Percentiles rank a stretch among this genome's conserved stretches.
Conservation (phyloP, 2,113 vertebrate genomes). For the Meleagris gallopavo region DNA sequence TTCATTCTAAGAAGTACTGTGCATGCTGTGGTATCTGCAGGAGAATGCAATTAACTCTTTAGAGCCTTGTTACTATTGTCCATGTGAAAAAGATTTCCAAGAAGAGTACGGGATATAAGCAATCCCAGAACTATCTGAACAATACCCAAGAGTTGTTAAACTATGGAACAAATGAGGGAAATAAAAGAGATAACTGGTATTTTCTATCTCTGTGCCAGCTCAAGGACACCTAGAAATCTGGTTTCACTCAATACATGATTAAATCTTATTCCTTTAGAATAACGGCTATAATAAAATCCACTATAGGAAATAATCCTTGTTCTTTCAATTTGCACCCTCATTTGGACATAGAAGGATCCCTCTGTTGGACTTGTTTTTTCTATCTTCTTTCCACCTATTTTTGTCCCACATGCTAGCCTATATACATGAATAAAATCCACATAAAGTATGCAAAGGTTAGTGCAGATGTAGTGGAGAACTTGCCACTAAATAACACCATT, state of each 20-base stretch:
- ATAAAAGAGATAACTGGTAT: neutral
- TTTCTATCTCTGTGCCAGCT: neutral
- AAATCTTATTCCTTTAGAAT: neutral
- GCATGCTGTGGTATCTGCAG: neutral
- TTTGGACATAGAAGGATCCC: neutral
- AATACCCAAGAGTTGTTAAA: neutral
- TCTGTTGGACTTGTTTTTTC: neutral
- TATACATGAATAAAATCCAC: neutral
- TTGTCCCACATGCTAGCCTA: neutral
- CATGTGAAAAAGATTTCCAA: neutral
- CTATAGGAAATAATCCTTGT: neutral
- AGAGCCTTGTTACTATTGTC: neutral
- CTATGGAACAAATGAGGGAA: neutral
- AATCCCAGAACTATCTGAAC: neutral
- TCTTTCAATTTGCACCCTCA: neutral
- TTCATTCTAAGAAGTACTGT: neutral
- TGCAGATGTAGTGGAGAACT: neutral
- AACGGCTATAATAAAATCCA: neutral
- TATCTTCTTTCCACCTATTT: neutral
- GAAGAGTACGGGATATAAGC: rapidly evolving
- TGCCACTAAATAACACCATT: conserved; percentile 2
- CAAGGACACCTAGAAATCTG: neutral
- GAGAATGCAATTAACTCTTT: neutral
- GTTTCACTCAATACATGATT: neutral
- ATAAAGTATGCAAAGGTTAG: neutral